Evolutionary conservation across 92 coral and sea anemone species (phyloP).

Genomic region (Porites evermanni): DNA sequence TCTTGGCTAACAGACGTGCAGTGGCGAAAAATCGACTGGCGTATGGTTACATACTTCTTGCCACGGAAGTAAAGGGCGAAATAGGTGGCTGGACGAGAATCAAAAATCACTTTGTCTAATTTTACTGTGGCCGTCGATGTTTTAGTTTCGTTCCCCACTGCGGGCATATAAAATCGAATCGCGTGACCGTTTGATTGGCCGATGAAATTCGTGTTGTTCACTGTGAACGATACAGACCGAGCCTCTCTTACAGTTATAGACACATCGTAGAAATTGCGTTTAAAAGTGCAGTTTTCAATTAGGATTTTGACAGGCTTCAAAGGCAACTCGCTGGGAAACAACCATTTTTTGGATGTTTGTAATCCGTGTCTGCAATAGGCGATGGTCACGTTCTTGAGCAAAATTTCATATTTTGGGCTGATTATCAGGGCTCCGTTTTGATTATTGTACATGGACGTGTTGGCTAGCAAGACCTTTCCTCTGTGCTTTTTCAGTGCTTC

Average conservation of each 20-base stretch:
- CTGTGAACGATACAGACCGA: constrained; percentile 1
- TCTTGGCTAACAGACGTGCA: constrained; percentile 16
- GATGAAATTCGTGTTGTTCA: constrained; percentile 4
- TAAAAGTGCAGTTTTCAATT: constrained; percentile 26
- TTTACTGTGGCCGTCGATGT: constrained; percentile 4
- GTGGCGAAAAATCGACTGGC: constrained; percentile 24
- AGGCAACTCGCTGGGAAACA: background rate
- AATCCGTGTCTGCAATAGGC: constrained; percentile 24
- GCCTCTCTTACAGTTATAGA: constrained; percentile 3
- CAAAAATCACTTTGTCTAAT: constrained; percentile 28
- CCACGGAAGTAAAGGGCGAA: constrained; percentile 21
- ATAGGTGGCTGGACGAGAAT: constrained; percentile 38
- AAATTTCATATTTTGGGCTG: constrained; percentile 25
- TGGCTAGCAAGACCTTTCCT: constrained; percentile 4
- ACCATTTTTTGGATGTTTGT: background rate
- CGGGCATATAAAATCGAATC: constrained; percentile 3
- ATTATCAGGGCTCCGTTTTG: constrained; percentile 11
- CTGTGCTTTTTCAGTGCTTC: constrained; percentile 1
- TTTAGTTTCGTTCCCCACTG: background rate
- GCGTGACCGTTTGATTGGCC: constrained; percentile 21
- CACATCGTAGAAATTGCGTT: constrained; percentile 10
- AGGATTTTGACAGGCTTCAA: constrained; percentile 25
- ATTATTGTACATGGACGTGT: constrained; percentile 15
- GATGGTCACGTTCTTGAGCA: constrained; percentile 14
- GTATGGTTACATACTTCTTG: constrained; percentile 29